Evolutionary conservation across 2,113 vertebrate genomes (phyloP), one percentile per base, ranked within the genome.

Genomic region (Chaenocephalus aceratus): DNA sequence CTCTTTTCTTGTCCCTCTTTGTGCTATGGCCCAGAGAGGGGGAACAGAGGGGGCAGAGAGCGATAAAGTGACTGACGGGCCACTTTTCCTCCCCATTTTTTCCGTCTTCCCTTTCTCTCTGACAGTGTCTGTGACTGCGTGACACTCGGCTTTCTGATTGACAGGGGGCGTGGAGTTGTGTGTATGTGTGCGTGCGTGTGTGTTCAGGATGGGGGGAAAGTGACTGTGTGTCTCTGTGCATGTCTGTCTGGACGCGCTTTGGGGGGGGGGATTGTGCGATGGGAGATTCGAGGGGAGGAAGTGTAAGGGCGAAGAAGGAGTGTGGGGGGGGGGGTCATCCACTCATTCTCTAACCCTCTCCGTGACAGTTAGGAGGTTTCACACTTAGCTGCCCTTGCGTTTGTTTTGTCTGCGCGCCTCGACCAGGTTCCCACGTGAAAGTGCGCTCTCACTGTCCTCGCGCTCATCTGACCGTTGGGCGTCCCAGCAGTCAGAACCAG

Each of bases 341-440:
- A 77, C 85, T 81, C 85, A 61, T 78, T 82, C 87, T 79, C 83
- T 83, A 68, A 75, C 83, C 79, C 83, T 85, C 81, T 88, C 80
- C 36, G 85, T 90, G 93, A 95, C 95, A 94, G 94, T 95, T 95
- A 93, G 92, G 88, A 91, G 91, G 90, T 88, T 93, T 93, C 93
- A 94, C 93, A 93, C 93, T 94, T 93, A 89, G 92, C 90, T 91
- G 91, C 91, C 89, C 87, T 87, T 36, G 88, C 72, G 64, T 83
- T 87, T 89, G 93, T 92, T 36, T 90, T 94, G 93, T 93, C 91
- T 91, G 89, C 48, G 46, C 51, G 73, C 76, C 77, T 88, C 84
- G 70, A 65, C 79, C 83, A 80, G 85, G 90, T 96, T 96, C 95
- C 94, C 95, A 96, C 86, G 93, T 94, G 94, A 96, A 95, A 95